Base-by-base conservation (phyloP, 2,797 vertebrate species). In the Sebastes nivosus region DNA sequence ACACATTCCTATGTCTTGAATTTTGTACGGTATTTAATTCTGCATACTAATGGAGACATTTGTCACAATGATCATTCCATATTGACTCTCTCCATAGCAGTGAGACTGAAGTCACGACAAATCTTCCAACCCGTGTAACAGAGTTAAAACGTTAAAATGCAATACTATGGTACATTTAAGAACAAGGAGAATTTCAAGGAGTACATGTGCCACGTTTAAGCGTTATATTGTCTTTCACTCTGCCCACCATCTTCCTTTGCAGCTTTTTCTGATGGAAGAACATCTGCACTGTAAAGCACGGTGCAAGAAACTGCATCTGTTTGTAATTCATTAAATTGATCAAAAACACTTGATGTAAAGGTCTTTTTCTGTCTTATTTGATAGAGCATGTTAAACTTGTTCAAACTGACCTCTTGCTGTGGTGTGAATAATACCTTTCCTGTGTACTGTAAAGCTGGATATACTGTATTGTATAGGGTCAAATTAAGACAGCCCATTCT, bases 11-110 rank as follows among this genome's bases (percentile, higher is more conserved):
- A 52, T 58, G 50, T 75, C 68, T 73, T 79, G 66, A 79, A 79
- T 79, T 78, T 83, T 77, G 73, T 29, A 65, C 32, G 64, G 72
- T 82, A 73, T 87, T 77, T 82, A 81, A 86, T 65, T 79, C 54
- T 67, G 75, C 72, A 84, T 79, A 72, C 68, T 73, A 85, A 90
- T 85, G 34, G 66, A 12, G 77, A 65, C 65, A 80, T 88, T 86
- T 86, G 76, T 86, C 87, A 80, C 71, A 75, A 63, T 63, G 71
- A 80, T 68, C 58, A 79, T 75, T 71, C 30, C 13, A 83, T 75
- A 65, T 76, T 85, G 79, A 55, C 57, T 58, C 58, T 52, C 61
- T 76, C 16, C 55, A 68, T 46, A 4, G 8, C 42, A 57, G 29
- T 64, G 66, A 66, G 67, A 61, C 54, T 18, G 32, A 52, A 42